phyloP scores from a whole-genome alignment of 64 coral and sea anemone species.

The Dendronephthya gigantea region DNA sequence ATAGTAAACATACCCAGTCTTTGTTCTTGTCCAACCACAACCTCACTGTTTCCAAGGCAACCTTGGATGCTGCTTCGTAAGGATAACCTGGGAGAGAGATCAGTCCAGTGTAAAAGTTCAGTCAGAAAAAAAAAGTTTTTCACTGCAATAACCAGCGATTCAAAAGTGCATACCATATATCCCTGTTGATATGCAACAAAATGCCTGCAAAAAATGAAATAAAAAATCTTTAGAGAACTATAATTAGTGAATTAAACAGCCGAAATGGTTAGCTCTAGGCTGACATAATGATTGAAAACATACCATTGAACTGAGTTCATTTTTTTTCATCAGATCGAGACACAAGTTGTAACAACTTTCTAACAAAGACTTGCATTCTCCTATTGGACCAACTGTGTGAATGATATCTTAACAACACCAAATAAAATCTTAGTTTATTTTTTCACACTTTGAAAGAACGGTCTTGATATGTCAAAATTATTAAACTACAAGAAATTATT shows the following conservation, averaged over 20 bases:
- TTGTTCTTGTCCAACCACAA: constrained; percentile 28
- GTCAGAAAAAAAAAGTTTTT: neutral
- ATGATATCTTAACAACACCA: constrained; percentile 52
- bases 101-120: neutral
- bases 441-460: neutral
- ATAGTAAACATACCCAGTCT: neutral
- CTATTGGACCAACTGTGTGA: constrained; percentile 79
- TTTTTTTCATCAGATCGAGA: constrained; percentile 37
- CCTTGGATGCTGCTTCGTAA: constrained; percentile 42
- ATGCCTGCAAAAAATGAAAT: constrained; percentile 32
- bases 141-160: neutral
- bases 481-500: neutral
- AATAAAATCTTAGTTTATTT: neutral
- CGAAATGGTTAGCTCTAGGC: too few species aligned
- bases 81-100: constrained; percentile 45
- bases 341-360: constrained; percentile 61
- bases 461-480: neutral
- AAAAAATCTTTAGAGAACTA: neutral
- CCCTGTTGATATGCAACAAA: constrained; percentile 49
- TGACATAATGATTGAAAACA: neutral
- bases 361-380: constrained; percentile 45
- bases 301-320: constrained; percentile 54
- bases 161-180: constrained; percentile 44
- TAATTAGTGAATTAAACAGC: too few species aligned
- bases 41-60: constrained; percentile 43